These are phyloP conservation scores for Ceratoteleas bidentatus DNA, from an alignment of 1,140 invertebrate genomes.

Conservation along the genomic window DNA sequence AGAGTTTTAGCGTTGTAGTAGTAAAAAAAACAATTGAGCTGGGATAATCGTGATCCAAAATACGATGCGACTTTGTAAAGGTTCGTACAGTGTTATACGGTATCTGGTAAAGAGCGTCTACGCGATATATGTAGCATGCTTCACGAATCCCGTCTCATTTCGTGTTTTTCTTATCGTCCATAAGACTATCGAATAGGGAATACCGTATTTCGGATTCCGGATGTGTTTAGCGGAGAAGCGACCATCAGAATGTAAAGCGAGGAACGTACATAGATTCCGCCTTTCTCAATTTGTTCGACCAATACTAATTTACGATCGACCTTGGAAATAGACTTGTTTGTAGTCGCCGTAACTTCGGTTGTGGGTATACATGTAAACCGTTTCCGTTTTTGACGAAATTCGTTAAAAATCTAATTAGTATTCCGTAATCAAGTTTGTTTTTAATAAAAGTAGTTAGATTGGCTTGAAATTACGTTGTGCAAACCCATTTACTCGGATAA, in stretches of 20 bases:
- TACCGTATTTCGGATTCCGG: constrained; percentile 70
- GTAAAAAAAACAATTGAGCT: no score
- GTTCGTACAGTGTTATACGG: constrained; percentile 40
- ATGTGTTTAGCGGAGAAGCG: constrained; percentile 59
- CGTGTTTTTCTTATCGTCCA: constrained; percentile 46
- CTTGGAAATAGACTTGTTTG: constrained; percentile 42
- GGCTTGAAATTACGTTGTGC: background rate
- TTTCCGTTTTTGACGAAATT: no score
- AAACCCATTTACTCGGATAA: constrained; percentile 22
- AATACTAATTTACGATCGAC: constrained; percentile 51
- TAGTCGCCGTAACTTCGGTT: background rate
- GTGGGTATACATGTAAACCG: no score
- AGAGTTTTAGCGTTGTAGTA: no score
- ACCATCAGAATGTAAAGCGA: constrained; percentile 71
- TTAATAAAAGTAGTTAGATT: no score
- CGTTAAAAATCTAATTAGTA: no score
- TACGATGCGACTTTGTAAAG: constrained; percentile 30
- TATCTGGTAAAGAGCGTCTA: constrained; percentile 15
- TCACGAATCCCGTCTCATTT: constrained; percentile 24
- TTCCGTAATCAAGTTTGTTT: no score
- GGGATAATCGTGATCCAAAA: background rate
- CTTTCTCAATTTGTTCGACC: constrained; percentile 59
- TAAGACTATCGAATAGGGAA: constrained; percentile 54
- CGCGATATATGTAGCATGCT: constrained; percentile 41
- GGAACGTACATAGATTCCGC: constrained; percentile 57